phyloP scores from a whole-genome alignment of 2,113 vertebrate species.

The Melanerpes aurifrons region DNA sequence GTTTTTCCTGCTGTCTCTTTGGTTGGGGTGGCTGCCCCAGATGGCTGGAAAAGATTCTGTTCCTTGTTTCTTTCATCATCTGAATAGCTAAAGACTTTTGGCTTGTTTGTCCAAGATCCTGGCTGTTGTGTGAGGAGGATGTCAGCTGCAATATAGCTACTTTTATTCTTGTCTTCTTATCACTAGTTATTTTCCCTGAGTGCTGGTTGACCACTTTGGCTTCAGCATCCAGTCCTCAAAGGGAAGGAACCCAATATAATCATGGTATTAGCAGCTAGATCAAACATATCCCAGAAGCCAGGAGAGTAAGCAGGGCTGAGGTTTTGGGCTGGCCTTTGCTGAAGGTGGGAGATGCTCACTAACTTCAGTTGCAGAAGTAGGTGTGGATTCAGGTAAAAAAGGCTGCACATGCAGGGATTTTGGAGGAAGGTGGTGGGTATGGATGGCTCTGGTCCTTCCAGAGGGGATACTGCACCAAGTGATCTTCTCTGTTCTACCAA shows the following conservation, averaged over 20 bases:
- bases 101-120: background rate
- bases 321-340: background rate
- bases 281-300: background rate
- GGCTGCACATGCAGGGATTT: background rate
- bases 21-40: background rate
- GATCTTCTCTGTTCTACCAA: background rate
- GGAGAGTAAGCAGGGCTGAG: background rate
- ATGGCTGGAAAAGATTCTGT: background rate
- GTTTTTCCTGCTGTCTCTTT: background rate
- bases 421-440: background rate
- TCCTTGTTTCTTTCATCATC: background rate
- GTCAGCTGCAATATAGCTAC: rapidly evolving
- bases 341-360: background rate
- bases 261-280: background rate
- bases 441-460: background rate
- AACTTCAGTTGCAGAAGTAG: background rate
- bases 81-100: background rate
- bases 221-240: background rate
- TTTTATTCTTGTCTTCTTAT: background rate
- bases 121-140: background rate
- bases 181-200: background rate
- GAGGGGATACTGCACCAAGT: rapidly evolving
- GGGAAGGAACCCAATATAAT: background rate
- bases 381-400: background rate
- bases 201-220: background rate